Evolutionary conservation across 2,888 invertebrate genomes (phyloP).

Genomic region (Gerris lacustris): DNA sequence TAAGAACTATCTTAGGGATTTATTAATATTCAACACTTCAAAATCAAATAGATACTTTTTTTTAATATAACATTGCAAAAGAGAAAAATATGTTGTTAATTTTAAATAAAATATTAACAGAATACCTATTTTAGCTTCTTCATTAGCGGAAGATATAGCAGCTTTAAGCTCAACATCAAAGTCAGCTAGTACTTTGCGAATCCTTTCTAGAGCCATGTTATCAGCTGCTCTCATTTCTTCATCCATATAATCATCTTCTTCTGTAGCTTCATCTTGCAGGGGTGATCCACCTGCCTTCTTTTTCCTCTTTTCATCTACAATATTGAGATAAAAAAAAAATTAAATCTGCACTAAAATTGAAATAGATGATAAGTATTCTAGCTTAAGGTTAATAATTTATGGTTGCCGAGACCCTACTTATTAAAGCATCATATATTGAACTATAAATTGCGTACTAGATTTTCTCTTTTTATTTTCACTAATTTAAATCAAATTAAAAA

Average conservation of each 20-base stretch:
- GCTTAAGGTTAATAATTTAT: too few relatives aligned
- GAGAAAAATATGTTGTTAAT: too few relatives aligned
- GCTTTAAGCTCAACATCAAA: conserved; percentile 61
- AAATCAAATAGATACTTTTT: too few relatives aligned
- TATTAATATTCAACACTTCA: too few relatives aligned
- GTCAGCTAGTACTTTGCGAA: conserved; percentile 68
- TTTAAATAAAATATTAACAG: too few relatives aligned
- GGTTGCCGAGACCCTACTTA: too few relatives aligned
- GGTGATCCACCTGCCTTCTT: conserved; percentile 46
- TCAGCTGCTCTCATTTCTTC: conserved; percentile 62
- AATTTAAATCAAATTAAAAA: too few relatives aligned
- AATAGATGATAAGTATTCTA: background rate
- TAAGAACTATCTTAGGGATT: too few relatives aligned
- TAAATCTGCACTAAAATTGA: conserved; percentile 16
- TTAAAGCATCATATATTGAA: too few relatives aligned
- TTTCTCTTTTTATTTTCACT: too few relatives aligned
- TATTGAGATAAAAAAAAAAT: conserved; percentile 20
- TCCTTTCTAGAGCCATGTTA: conserved; percentile 58
- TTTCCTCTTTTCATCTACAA: conserved; percentile 46
- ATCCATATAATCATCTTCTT: conserved; percentile 57
- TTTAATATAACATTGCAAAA: too few relatives aligned
- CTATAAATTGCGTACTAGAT: too few relatives aligned
- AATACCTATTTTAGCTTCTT: conserved; percentile 5
- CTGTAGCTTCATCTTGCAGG: conserved; percentile 44
- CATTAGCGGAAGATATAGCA: conserved; percentile 6